Base-by-base conservation (phyloP, 2,888 invertebrate species). In the Limnephilus marmoratus region DNA sequence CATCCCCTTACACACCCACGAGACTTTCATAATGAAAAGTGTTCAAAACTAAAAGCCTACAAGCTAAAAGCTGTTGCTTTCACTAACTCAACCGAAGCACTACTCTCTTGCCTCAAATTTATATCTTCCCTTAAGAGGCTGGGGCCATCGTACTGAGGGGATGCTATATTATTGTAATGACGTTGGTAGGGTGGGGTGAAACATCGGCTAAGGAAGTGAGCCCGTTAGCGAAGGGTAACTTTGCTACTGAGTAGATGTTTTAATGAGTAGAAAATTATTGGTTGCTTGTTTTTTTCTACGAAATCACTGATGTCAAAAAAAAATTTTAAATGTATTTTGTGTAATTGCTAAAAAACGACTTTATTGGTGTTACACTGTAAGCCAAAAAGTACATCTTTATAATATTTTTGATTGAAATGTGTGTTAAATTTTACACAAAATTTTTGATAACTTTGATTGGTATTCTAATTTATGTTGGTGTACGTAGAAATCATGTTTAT, bases 61-160 rank as follows among this genome's bases (percentile, higher is more conserved):
- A 68, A 68, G 68, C 68, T 68, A 68, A 86, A 86, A 49, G 45
- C 86, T 86, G 86, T 86, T 86, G 86, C 86, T 49, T n/a, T 86
- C 49, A 86, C 37, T 41, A 86, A 86, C 86, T 86, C 45, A 86
- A 49, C 37, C 86, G 13, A 86, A 29, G 86, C 86, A 45, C 29
- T 45, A n/a, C 41, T 45, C 37, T 41, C 49, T 15, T 86, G 86
- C 41, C 83, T 24, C 86, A 86, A 86, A 86, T 86, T 86, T 86
- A 86, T 86, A 86, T 86, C 86, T 86, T 86, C 45, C 86, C 41
- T 86, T 86, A 41, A 86, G 86, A 34, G 83, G 83, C 83, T 18
- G 34, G 37, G 83, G 86, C 45, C 41, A 45, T 45, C 41, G 29
- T 9, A 15, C 45, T 24, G 29, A 45, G 49, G 86, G 45, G 29